A percentile compares a stretch with the other conserved stretches of the same genome.
These are phyloP conservation scores for Bombylius discolor DNA, from an alignment of 2,888 invertebrate species.

Conservation along the genomic window DNA sequence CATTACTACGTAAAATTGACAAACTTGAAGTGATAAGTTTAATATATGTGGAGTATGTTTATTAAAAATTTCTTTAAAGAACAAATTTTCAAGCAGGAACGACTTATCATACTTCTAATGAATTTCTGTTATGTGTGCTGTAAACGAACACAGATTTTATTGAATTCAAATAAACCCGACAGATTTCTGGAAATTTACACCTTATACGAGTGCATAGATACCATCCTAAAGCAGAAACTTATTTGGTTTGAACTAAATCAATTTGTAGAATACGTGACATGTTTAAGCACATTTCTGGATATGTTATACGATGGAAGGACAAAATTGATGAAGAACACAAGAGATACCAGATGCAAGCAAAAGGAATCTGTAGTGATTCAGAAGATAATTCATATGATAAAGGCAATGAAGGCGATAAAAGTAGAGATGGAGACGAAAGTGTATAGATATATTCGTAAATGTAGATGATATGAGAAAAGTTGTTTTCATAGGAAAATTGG, in stretches of 20 bases:
- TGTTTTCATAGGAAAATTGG: conserved; percentile 35
- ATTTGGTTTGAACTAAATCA: conserved; percentile 31
- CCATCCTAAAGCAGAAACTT: conserved; percentile 31
- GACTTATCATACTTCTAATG: conserved; percentile 20
- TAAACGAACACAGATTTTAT: conserved; percentile 10
- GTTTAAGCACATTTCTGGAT: conserved; percentile 10
- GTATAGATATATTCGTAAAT: conserved; percentile 16
- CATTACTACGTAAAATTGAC: conserved; percentile 25
- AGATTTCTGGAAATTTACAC: conserved; percentile 16
- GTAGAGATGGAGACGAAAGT: neutral
- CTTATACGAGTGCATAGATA: conserved; percentile 30
- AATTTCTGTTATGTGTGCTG: conserved; percentile 22
- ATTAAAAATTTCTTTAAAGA: conserved; percentile 34
- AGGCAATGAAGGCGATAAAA: neutral
- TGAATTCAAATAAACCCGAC: conserved; percentile 1
- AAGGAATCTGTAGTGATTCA: neutral
- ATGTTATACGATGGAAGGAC: conserved; percentile 36
- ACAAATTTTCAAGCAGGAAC: conserved; percentile 27
- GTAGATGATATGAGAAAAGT: conserved; percentile 21
- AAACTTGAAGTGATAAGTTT: conserved; percentile 28
- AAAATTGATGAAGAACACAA: conserved; percentile 32
- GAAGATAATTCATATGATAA: neutral
- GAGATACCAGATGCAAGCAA: conserved; percentile 21
- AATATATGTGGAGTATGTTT: conserved; percentile 29
- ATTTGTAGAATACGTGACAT: conserved; percentile 22